Conservation (phyloP, 2,888 invertebrate species). For the Drosophila mimica region DNA sequence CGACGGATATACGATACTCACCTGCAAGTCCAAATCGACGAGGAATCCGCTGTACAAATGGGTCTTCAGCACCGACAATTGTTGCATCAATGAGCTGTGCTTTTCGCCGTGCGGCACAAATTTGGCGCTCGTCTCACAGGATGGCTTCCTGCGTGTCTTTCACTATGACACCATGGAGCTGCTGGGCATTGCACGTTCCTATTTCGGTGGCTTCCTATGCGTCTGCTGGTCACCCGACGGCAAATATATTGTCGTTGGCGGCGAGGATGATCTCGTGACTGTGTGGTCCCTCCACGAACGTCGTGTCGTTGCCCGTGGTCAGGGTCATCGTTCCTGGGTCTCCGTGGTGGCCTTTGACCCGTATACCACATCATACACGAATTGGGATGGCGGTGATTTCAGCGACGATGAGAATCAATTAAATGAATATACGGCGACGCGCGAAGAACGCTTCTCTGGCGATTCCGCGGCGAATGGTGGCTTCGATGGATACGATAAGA, state of each 20-base stretch:
- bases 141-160: conserved; percentile 97
- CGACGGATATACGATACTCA: conserved; percentile 96
- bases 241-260: conserved; percentile 97
- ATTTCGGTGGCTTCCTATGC: conserved; percentile 98
- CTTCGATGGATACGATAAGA: conserved; percentile 80
- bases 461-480: conserved; percentile 82
- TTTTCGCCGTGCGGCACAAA: conserved; percentile 98
- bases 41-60: conserved; percentile 97
- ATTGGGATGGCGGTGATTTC: conserved; percentile 87
- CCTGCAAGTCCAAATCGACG: conserved; percentile 98
- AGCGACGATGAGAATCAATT: conserved; percentile 87
- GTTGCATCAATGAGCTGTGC: conserved; percentile 97
- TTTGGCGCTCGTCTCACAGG: conserved; percentile 97
- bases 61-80: conserved; percentile 92
- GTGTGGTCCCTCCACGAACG: conserved; percentile 97
- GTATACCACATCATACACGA: conserved; percentile 91
- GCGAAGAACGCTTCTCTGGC: conserved; percentile 74
- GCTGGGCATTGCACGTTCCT: conserved; percentile 96
- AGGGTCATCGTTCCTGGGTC: conserved; percentile 99
- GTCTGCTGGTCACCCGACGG: conserved; percentile 99
- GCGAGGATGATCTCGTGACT: conserved; percentile 99
- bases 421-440: conserved; percentile 78
- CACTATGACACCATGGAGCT: conserved; percentile 99
- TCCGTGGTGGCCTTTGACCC: conserved; percentile 98
- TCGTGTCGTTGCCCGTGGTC: conserved; percentile 97